A percentile compares a stretch with the other conserved stretches of the same genome.
Evolutionary conservation across 2,113 vertebrate species (phyloP).

Genomic region (Coracopsis vasa): DNA sequence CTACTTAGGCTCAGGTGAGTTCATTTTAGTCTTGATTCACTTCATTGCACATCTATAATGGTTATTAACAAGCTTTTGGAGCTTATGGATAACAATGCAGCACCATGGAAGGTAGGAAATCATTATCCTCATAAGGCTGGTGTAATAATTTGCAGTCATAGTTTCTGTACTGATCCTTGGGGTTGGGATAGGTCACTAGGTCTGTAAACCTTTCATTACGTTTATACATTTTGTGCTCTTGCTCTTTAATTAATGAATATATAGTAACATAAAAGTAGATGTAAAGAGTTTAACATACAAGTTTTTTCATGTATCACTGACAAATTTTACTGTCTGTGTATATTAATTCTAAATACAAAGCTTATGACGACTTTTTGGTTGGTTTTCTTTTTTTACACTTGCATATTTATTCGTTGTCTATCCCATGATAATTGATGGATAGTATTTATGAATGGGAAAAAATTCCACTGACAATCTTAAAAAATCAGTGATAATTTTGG

Average conservation of each 20-base stretch:
- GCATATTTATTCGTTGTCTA: background rate
- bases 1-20: constrained; percentile 98
- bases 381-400: background rate
- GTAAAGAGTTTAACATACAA: constrained; percentile 32
- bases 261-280: constrained; percentile 56
- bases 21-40: constrained; percentile 93
- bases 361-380: background rate
- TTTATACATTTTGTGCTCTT: constrained; percentile 48
- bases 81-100: constrained; percentile 87
- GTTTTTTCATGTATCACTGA: constrained; percentile 9
- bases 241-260: constrained; percentile 67
- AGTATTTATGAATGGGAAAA: background rate
- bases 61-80: constrained; percentile 99
- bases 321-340: constrained; percentile 14
- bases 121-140: constrained; percentile 92
- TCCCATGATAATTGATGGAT: background rate
- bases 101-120: constrained; percentile 82
- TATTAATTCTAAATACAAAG: constrained; percentile 9
- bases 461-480: background rate
- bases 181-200: constrained; percentile 82
- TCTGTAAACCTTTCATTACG: constrained; percentile 73
- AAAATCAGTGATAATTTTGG: background rate
- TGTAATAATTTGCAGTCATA: constrained; percentile 87
- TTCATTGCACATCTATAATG: constrained; percentile 97
- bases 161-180: constrained; percentile 85